These are phyloP conservation scores for Nemotelus pantherinus DNA, from an alignment of 2,888 invertebrate genomes.

Conservation along the genomic window DNA sequence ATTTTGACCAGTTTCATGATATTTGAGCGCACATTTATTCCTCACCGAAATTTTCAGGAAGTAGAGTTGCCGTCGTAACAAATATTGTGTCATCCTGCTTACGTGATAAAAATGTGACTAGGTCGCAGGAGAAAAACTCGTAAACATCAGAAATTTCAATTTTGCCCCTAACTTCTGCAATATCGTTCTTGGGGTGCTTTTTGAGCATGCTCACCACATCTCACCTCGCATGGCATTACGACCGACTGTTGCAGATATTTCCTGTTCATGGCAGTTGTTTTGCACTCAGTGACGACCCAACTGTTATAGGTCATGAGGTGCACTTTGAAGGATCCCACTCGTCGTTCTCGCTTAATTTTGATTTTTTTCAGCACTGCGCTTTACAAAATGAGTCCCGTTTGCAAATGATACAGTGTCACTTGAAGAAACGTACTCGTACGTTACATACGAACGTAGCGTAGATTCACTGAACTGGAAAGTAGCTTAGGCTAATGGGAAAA, in stretches of 20 bases:
- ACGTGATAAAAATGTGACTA: conserved; percentile 7
- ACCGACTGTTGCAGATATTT: background rate
- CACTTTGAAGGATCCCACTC: background rate
- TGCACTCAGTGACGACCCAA: conserved; percentile 14
- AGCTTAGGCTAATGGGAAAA: conserved; percentile 49
- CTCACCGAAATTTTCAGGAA: background rate
- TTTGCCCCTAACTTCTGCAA: background rate
- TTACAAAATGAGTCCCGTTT: too few relatives aligned
- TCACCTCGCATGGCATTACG: background rate
- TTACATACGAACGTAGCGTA: background rate
- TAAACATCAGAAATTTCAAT: background rate
- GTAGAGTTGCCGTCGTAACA: background rate
- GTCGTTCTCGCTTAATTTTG: too few relatives aligned
- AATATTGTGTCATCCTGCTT: background rate
- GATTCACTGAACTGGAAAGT: conserved; percentile 1
- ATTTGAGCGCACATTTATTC: too few relatives aligned
- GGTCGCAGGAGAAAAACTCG: conserved; percentile 15
- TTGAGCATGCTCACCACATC: conserved; percentile 35
- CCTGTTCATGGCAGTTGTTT: background rate
- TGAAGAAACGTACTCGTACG: too few relatives aligned
- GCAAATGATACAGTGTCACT: too few relatives aligned
- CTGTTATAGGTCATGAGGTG: background rate
- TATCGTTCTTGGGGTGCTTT: background rate
- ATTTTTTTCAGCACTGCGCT: too few relatives aligned
- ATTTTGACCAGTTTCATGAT: too few relatives aligned